These are phyloP conservation scores for Onychomys arenicola DNA, from an alignment of 2,797 vertebrate species.

Conservation along the genomic window DNA sequence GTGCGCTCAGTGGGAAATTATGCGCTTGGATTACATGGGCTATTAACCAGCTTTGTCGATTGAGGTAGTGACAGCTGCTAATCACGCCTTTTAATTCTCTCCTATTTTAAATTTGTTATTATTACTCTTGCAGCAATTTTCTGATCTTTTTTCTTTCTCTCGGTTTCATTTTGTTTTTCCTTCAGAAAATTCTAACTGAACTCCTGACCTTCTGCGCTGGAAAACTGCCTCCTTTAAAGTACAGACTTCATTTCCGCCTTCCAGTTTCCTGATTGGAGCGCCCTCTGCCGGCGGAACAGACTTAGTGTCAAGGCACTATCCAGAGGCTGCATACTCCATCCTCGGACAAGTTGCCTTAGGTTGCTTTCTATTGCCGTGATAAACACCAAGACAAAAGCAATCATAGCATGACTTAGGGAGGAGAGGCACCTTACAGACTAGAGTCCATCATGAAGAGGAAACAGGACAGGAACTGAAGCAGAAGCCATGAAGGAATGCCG, in stretches of 20 bases:
- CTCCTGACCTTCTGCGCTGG: constrained; percentile 77
- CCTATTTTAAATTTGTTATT: constrained; percentile 75
- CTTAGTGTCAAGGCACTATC: constrained; percentile 54
- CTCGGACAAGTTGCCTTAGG: background rate
- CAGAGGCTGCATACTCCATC: background rate
- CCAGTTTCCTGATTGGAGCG: constrained; percentile 70
- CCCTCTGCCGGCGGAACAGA: constrained; percentile 76
- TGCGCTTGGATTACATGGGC: constrained; percentile 73
- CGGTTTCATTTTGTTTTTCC: constrained; percentile 45
- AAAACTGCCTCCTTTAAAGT: constrained; percentile 64
- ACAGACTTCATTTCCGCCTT: constrained; percentile 56
- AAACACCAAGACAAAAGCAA: background rate
- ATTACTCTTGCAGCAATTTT: constrained; percentile 74
- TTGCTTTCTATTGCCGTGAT: background rate
- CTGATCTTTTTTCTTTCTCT: constrained; percentile 75
- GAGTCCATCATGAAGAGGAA: background rate
- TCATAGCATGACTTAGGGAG: no score
- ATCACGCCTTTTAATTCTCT: constrained; percentile 78
- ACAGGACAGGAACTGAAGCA: background rate
- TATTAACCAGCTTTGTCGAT: constrained; percentile 78
- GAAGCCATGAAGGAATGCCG: background rate
- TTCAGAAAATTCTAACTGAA: constrained; percentile 78
- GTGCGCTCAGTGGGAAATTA: constrained; percentile 73
- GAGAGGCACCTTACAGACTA: background rate
- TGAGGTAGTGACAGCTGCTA: constrained; percentile 80